Conservation (phyloP, 2,113 vertebrate genomes). For the Thalassarche chlororhynchos region DNA sequence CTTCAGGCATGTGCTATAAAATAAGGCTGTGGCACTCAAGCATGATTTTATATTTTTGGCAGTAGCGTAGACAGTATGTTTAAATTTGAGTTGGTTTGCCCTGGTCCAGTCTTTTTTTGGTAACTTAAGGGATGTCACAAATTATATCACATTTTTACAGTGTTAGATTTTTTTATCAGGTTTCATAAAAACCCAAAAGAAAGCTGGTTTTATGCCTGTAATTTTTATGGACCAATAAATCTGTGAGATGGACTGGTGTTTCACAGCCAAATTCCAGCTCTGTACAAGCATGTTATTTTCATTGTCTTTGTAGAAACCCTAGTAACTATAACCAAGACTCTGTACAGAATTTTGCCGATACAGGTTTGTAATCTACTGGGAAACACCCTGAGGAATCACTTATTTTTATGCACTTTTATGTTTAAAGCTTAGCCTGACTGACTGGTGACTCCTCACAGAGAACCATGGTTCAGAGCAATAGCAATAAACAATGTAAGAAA, state of each 20-base stretch:
- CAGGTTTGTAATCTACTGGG: neutral
- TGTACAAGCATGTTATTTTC: neutral
- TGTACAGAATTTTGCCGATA: neutral
- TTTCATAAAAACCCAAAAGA: neutral
- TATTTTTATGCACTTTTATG: neutral
- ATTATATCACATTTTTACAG: neutral
- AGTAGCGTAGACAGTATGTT: neutral
- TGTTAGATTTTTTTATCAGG: neutral
- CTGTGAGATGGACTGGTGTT: neutral
- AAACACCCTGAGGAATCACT: neutral
- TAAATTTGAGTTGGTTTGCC: neutral
- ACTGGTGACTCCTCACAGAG: neutral
- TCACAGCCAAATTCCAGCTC: neutral
- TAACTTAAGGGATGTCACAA: neutral
- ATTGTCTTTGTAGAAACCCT: neutral
- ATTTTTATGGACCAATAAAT: slow-evolving; percentile 4
- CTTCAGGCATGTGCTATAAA: neutral
- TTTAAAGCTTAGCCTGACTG: neutral
- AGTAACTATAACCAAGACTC: neutral
- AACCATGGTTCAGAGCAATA: neutral
- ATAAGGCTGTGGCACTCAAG: neutral
- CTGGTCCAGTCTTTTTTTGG: neutral
- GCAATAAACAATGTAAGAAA: neutral
- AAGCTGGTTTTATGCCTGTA: neutral
- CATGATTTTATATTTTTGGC: slow-evolving; percentile 1